Conservation (phyloP, 2,797 vertebrate genomes). For the Tragelaphus oryx region DNA sequence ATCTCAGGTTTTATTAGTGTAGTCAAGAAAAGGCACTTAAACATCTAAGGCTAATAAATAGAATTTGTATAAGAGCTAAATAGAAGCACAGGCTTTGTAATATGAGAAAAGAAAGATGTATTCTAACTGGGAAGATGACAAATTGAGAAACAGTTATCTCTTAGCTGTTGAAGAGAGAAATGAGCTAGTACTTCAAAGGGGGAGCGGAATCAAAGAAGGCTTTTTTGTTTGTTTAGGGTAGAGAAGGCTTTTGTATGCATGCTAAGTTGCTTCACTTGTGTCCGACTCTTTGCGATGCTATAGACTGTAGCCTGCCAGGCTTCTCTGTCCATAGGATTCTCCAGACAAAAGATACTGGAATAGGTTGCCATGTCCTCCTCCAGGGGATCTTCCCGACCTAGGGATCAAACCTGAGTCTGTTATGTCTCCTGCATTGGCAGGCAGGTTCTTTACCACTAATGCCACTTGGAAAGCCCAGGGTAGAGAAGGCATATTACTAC, state of each 20-base stretch:
- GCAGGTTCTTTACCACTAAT: neutral
- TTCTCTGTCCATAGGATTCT: neutral
- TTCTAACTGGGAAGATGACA: neutral
- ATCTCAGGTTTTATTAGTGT: neutral
- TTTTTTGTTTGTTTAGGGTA: neutral
- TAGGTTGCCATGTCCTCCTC: neutral
- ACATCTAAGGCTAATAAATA: neutral
- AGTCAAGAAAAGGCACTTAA: slow-evolving; percentile 13
- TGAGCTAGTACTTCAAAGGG: neutral
- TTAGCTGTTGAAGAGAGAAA: neutral
- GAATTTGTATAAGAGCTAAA: neutral
- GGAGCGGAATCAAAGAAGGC: neutral
- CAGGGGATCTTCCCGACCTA: neutral
- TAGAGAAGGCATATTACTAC: neutral
- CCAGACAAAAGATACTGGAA: neutral
- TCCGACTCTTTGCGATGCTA: accelerated
- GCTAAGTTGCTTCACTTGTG: neutral
- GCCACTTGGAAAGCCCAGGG: neutral
- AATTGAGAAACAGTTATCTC: neutral
- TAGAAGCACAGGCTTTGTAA: neutral
- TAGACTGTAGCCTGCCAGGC: neutral
- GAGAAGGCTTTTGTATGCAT: neutral
- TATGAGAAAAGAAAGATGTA: neutral
- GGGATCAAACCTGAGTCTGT: neutral
- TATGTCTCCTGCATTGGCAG: neutral